These are phyloP conservation scores for Nannoperca australis DNA, from an alignment of 2,797 vertebrate species.

Conservation along the genomic window DNA sequence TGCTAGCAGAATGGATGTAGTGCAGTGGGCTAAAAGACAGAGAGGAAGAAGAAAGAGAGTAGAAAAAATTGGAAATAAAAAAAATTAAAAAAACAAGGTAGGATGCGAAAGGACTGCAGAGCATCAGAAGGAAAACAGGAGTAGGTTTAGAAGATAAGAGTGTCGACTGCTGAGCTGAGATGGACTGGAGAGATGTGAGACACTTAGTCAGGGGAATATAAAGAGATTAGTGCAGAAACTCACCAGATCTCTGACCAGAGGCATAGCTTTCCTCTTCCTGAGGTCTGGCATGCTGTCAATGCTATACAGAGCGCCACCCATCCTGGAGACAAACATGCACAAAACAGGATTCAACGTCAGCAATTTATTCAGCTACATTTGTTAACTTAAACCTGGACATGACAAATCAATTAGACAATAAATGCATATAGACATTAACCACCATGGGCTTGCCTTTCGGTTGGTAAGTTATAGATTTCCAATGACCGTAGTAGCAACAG, in stretches of 20 bases:
- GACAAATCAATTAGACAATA: slow-evolving; percentile 33
- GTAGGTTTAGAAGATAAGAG: slow-evolving; percentile 3
- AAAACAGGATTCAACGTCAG: slow-evolving; percentile 15
- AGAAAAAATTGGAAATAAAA: neutral
- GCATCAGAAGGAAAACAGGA: slow-evolving; percentile 17
- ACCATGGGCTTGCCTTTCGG: slow-evolving; percentile 9
- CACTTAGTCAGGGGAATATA: slow-evolving; percentile 37
- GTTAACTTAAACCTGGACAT: slow-evolving; percentile 21
- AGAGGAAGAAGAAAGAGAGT: slow-evolving; percentile 14
- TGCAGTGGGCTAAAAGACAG: slow-evolving; percentile 31
- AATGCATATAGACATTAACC: slow-evolving; percentile 27
- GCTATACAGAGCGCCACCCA: slow-evolving; percentile 97
- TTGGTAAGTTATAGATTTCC: slow-evolving; percentile 48
- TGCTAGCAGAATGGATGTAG: neutral
- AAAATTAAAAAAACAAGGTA: slow-evolving; percentile 7
- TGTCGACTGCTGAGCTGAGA: slow-evolving; percentile 24
- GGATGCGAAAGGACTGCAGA: slow-evolving; percentile 13
- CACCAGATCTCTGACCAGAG: slow-evolving; percentile 98
- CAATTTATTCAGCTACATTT: slow-evolving; percentile 10
- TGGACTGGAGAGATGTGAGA: slow-evolving; percentile 48
- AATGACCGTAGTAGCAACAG: slow-evolving; percentile 27
- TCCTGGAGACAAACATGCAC: slow-evolving; percentile 83
- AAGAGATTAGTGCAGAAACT: slow-evolving; percentile 79
- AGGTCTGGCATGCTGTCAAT: slow-evolving; percentile 99
- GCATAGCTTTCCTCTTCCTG: slow-evolving; percentile 97